Evolutionary conservation across 2,888 invertebrate species (phyloP).

Genomic region (Cataglyphis cursor): DNA sequence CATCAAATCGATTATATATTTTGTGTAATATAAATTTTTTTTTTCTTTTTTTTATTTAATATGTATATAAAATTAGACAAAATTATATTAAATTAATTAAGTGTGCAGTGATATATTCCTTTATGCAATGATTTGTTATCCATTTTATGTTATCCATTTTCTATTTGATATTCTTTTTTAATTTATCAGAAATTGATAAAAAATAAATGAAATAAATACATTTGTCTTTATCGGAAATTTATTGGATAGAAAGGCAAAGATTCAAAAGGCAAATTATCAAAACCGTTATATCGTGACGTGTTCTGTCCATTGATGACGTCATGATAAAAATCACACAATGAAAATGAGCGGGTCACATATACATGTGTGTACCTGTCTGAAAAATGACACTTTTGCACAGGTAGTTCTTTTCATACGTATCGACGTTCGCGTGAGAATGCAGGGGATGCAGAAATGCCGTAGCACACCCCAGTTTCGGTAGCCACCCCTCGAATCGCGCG

Average conservation of each 20-base stretch:
- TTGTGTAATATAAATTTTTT: background rate
- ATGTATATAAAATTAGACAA: background rate
- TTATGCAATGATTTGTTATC: background rate
- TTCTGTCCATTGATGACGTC: background rate
- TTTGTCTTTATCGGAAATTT: background rate
- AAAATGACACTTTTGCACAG: conserved; percentile 44
- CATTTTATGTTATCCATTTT: background rate
- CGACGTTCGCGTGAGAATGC: conserved; percentile 43
- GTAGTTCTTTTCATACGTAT: conserved; percentile 43
- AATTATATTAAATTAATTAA: conserved; percentile 11
- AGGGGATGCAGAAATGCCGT: conserved; percentile 51
- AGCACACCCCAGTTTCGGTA: conserved; percentile 29
- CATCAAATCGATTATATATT: background rate
- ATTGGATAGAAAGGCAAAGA: background rate
- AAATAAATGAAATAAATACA: background rate
- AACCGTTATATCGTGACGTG: background rate
- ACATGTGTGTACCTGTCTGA: conserved; percentile 23
- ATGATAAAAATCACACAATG: conserved; percentile 18
- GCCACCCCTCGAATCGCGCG: conserved; percentile 2
- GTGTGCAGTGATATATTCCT: background rate
- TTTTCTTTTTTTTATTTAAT: background rate
- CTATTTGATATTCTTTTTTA: background rate
- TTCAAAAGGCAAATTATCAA: background rate
- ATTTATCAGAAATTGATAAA: background rate
- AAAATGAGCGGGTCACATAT: background rate